Evolutionary conservation across 2,797 vertebrate species (phyloP), one percentile per base, ranked within the genome.

Genomic region (Sebastes diploproa): DNA sequence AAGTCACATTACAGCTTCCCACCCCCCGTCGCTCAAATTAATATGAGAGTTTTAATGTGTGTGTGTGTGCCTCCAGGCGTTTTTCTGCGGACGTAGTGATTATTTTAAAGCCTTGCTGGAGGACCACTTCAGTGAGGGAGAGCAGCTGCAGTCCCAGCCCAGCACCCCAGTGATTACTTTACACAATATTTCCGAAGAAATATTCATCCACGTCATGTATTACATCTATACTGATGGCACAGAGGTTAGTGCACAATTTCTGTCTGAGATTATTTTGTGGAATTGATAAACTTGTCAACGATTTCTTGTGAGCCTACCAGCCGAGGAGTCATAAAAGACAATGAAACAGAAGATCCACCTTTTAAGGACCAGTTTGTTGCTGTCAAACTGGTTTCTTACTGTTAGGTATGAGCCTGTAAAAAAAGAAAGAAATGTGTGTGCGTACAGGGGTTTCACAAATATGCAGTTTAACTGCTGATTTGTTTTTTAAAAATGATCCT

Each of bases 51-150:
- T 38, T 42, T 14, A 74, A 2, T 18, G 7, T 36, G 18, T 72
- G 20, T 70, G 29, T 90, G 9, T 88, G 12, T 87, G n/a, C 78
- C 65, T 72, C 18, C 91, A 99, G 98, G 97, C 95, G 1, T 99
- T 99, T 94, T 99, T 99, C 95, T 98, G 97, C 62, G 97, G 98
- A 66, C 97, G 97, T 30, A 99, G 98, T 67, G 98, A 99, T 94
- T 99, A 99, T 91, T 99, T 99, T 90, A 97, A 97, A 91, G 98
- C 98, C 11, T 90, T 99, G 59, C 88, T 99, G 87, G 95, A 97
- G 75, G 98, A 99, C 89, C 98, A 99, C 91, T 99, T 99, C 92
- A 95, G 95, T 23, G 98, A 99, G 90, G 98, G 96, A 0, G 96
- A 96, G 83, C 96, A 96, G 84, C 93, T 98, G 14, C 96, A 95